A percentile compares a stretch with the other conserved stretches of the same genome.
These are phyloP conservation scores for Ptychodera flava DNA, from an alignment of 35 echinoderm and acorn worm species.

Conservation along the genomic window DNA sequence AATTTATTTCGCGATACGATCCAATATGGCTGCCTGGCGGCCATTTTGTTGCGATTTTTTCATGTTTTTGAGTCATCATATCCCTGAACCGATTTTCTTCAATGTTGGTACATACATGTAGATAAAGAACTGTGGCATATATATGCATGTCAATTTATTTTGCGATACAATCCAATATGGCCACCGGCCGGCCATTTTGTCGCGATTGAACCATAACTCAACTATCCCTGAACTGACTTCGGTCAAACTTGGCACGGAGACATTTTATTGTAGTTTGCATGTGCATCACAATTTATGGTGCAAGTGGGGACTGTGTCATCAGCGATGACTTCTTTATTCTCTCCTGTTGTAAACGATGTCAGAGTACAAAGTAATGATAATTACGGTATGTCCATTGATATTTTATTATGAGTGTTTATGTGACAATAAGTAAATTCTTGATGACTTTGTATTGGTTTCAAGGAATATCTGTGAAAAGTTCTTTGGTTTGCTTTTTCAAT, in stretches of 20 bases:
- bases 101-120: neutral
- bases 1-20: neutral
- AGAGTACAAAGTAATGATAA: too few relatives aligned
- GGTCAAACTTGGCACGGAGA: neutral
- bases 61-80: neutral
- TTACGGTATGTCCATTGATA: too few relatives aligned
- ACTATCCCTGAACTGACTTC: neutral
- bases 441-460: too few relatives aligned
- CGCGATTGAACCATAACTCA: neutral
- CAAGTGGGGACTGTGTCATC: too few relatives aligned
- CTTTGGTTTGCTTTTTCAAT: too few relatives aligned
- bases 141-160: neutral
- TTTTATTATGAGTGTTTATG: too few relatives aligned
- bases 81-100: neutral
- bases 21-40: neutral
- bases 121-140: neutral
- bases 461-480: too few relatives aligned
- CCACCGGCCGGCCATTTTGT: neutral
- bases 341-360: too few relatives aligned
- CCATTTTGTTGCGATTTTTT: neutral
- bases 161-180: neutral
- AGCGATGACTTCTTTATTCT: too few relatives aligned
- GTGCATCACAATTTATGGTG: neutral
- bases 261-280: neutral
- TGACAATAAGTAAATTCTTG: too few relatives aligned